phyloP scores from a whole-genome alignment of 1,140 invertebrate genomes.

The Trichonephila inaurata region DNA sequence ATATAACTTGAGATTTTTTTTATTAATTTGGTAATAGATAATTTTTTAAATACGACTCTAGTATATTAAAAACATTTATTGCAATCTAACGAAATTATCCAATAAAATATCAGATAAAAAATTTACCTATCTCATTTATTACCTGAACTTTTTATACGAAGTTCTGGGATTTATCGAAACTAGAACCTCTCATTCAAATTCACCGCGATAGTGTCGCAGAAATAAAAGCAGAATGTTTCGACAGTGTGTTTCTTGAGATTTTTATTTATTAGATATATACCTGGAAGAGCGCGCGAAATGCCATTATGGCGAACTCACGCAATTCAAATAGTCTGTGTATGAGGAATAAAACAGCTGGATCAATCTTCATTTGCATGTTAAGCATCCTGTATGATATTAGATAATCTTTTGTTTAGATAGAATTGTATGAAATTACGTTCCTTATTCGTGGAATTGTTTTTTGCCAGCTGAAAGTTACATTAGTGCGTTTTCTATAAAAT shows the following conservation, averaged over 20 bases:
- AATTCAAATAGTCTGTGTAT: background rate
- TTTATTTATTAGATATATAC: background rate
- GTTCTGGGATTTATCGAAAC: too few species aligned
- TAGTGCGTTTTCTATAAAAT: background rate
- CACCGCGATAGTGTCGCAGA: background rate
- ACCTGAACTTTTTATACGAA: too few species aligned
- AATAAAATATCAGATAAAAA: too few species aligned
- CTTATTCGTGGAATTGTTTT: background rate
- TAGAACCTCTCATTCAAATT: background rate
- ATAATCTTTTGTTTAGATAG: background rate
- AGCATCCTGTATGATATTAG: background rate
- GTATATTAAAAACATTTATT: too few species aligned
- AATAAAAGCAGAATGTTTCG: background rate
- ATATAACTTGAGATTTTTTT: too few species aligned
- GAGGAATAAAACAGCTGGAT: background rate
- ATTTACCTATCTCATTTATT: too few species aligned
- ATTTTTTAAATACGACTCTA: too few species aligned
- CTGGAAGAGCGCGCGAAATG: background rate
- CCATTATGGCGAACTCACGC: background rate
- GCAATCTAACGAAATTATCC: too few species aligned
- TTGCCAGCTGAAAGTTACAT: background rate
- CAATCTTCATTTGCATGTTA: background rate
- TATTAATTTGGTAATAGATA: too few species aligned
- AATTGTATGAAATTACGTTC: background rate
- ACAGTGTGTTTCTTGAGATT: background rate